Evolutionary conservation across 1,140 invertebrate genomes (phyloP).

Genomic region (Kradibia gibbosae): DNA sequence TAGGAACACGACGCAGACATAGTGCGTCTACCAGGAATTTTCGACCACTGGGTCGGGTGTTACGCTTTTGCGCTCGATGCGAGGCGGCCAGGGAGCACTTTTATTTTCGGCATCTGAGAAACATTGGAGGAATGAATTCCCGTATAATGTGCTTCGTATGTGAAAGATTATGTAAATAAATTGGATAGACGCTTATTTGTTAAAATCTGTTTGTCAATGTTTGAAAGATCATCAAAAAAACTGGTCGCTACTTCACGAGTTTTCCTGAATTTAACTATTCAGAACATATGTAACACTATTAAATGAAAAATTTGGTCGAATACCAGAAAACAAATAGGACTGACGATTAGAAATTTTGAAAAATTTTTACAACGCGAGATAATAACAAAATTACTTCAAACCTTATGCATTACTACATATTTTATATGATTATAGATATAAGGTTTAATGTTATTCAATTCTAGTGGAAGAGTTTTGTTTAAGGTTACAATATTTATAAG

Average conservation of each 20-base stretch:
- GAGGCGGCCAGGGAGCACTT: background rate
- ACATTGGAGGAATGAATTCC: background rate
- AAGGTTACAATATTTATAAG: background rate
- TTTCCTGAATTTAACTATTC: too few species aligned
- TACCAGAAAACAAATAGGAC: too few species aligned
- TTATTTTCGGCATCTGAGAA: slow-evolving; percentile 31
- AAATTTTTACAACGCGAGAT: too few species aligned
- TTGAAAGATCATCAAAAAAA: background rate
- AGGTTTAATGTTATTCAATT: background rate
- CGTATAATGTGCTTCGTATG: background rate
- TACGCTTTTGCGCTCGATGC: background rate
- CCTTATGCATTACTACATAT: too few species aligned
- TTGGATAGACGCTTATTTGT: background rate
- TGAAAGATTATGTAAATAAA: slow-evolving; percentile 13
- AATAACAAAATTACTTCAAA: too few species aligned
- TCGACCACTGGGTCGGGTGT: background rate
- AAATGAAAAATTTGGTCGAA: too few species aligned
- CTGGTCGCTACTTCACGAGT: background rate
- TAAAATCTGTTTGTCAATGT: background rate
- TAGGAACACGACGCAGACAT: background rate
- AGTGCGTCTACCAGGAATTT: too few species aligned
- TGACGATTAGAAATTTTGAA: too few species aligned
- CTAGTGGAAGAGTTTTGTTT: background rate
- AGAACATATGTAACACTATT: too few species aligned
- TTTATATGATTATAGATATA: too few species aligned